Base-by-base conservation (phyloP, 2,113 vertebrate genomes). In the Antigone vipio region DNA sequence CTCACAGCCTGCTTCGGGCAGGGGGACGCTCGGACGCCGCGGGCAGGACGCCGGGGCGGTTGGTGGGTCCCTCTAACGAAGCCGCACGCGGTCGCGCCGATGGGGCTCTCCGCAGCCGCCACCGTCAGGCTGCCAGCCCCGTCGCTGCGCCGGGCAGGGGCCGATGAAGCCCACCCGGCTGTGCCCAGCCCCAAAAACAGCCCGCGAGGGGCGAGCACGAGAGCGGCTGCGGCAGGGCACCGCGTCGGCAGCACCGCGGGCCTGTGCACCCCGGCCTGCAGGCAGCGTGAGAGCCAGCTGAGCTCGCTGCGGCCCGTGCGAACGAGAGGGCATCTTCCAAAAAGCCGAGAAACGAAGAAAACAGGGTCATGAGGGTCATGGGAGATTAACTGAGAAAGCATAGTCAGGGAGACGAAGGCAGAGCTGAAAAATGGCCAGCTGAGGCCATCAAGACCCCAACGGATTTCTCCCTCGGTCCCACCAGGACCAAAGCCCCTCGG, bases 61-160 rank as follows among this genome's bases (percentile, higher is more conserved):
- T 5, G 22, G 38, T 5, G 47, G 26, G 22, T 10, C 38, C 38
- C 1, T 6, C 32, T 9, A 24, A 24, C 12, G 19, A 9, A 10
- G 20, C 56, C 12, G 5, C 18, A 8, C 55, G 23, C 11, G 16
- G 47, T 15, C 22, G 2, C 16, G 1, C 22, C 2, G 30, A 3
- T 14, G 5, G 21, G 75, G 45, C 9, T 20, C n/a, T 5, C 12
- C 10, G 5, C 59, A 2, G 59, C 3, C 9, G 3, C 2, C 0
- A 12, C 16, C 16, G 0, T 3, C 58, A 4, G 4, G 22, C 75
- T 9, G 75, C 45, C 74, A 8, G 15, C 27, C 26, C 34, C 3
- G 2, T 23, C 14, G 11, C 17, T 55, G 5, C 24, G n/a, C 2
- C 5, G 59, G 19, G 14, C 32, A 24, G 15, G 32, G 15, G 3